Evolutionary conservation across 1,140 invertebrate species (phyloP).

Genomic region (Thalassaphorura encarpata): DNA sequence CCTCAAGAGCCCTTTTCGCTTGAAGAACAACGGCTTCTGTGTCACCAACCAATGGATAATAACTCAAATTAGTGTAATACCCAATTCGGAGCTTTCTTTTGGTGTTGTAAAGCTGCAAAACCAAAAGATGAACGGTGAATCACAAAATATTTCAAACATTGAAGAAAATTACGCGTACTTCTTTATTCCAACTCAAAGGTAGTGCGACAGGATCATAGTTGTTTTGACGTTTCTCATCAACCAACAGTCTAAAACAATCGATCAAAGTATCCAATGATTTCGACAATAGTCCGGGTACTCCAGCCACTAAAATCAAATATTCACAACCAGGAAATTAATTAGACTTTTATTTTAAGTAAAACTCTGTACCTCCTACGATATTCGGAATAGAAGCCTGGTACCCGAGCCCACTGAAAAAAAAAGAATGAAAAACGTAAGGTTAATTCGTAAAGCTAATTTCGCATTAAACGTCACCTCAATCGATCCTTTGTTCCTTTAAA

Average conservation of each 20-base stretch:
- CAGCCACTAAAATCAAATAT: constrained; percentile 17
- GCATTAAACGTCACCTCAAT: constrained; percentile 14
- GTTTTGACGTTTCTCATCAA: constrained; percentile 15
- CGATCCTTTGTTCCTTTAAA: constrained; percentile 30
- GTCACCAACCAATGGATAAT: constrained; percentile 36
- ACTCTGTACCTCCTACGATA: constrained; percentile 22
- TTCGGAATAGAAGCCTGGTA: constrained; percentile 20
- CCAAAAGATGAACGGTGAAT: neutral
- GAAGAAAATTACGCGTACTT: constrained; percentile 13
- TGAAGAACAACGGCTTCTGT: constrained; percentile 34
- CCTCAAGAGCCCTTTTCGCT: constrained; percentile 34
- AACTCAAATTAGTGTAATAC: constrained; percentile 35
- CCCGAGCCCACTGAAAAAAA: constrained; percentile 16
- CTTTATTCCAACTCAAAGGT: constrained; percentile 30
- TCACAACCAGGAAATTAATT: constrained; percentile 1
- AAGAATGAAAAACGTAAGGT: neutral
- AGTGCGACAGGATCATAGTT: constrained; percentile 24
- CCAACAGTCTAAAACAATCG: constrained; percentile 8
- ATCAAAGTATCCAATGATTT: constrained; percentile 4
- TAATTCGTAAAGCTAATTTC: neutral
- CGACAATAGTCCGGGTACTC: constrained; percentile 24
- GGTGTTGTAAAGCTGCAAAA: constrained; percentile 9
- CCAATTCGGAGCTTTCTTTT: constrained; percentile 34
- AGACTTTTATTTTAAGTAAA: neutral
- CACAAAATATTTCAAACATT: neutral